Evolutionary conservation across 2,888 invertebrate genomes (phyloP).

Genomic region (Geophilus truncorum): DNA sequence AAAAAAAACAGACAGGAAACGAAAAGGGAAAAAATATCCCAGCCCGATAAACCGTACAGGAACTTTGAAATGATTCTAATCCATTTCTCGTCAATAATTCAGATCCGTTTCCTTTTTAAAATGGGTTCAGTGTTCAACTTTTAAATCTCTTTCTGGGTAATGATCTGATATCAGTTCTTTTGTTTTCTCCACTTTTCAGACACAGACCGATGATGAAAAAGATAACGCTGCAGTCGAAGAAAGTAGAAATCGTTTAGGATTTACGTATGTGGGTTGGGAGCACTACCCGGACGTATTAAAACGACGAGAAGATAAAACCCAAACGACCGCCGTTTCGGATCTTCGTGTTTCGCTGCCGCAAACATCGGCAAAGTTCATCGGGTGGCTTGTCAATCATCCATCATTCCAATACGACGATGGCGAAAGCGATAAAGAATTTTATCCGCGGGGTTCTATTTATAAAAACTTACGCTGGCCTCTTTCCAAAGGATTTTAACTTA

Average conservation of each 20-base stretch:
- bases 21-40: background rate
- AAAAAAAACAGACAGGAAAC: background rate
- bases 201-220: background rate
- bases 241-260: background rate
- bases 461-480: background rate
- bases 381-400: background rate
- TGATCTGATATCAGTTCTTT: background rate
- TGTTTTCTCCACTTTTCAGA: background rate
- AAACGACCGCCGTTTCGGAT: background rate
- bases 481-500: background rate
- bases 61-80: slow-evolving; percentile 1
- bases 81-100: slow-evolving; percentile 20
- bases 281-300: background rate
- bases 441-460: background rate
- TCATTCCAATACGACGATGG: background rate
- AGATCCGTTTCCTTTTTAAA: slow-evolving; percentile 6
- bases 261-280: background rate
- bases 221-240: background rate
- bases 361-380: background rate
- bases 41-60: background rate
- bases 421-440: background rate
- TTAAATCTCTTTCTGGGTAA: background rate
- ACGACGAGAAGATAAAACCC: background rate
- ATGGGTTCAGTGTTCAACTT: background rate
- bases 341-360: background rate